Evolutionary conservation across 2,888 invertebrate species (phyloP), one percentile per base, ranked within the genome.

Genomic region (Ormia ochracea): DNA sequence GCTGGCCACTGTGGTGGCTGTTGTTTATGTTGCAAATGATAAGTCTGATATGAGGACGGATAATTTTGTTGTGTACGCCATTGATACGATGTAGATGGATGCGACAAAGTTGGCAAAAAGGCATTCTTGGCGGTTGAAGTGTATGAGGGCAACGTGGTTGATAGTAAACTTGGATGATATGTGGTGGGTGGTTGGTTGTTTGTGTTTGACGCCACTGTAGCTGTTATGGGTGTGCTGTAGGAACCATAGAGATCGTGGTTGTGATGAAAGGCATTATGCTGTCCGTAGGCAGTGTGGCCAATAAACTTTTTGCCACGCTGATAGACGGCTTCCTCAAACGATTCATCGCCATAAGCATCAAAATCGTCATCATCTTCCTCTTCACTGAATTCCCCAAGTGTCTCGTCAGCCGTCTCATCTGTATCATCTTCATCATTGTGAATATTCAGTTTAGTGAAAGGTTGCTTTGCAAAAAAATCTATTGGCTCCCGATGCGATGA

Each of bases 251-350:
- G 66, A 50, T 82, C 69, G 43, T 72, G 82, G 81, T 59, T 52
- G 10, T 82, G n/a, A n/a, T 82, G 21, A 85, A 63, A 4, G 83
- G 84, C 45, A 4, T 81, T 84, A 19, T 77, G 65, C 0, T 86
- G 84, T 17, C 73, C 86, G 23, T 87, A 84, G 69, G 63, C 38
- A 23, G 7, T 56, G 3, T 81, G 68, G 26, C 66, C 54, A 6
- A 45, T 38, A 54, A 56, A 66, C n/a, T 76, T 81, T 17, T 80
- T 82, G 58, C 78, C 80, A 28, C 54, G 68, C 38, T 58, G 75
- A 21, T 61, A 68, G 58, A 63, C 72, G 48, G 65, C 36, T 38
- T 83, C 81, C 33, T 78, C 76, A 17, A 41, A 59, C 9, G 78
- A 54, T 33, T 75, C 73, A 72, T 78, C 78, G 7, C 56, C 76